phyloP scores from a whole-genome alignment of 1,140 invertebrate genomes.

The Hetaerina americana region DNA sequence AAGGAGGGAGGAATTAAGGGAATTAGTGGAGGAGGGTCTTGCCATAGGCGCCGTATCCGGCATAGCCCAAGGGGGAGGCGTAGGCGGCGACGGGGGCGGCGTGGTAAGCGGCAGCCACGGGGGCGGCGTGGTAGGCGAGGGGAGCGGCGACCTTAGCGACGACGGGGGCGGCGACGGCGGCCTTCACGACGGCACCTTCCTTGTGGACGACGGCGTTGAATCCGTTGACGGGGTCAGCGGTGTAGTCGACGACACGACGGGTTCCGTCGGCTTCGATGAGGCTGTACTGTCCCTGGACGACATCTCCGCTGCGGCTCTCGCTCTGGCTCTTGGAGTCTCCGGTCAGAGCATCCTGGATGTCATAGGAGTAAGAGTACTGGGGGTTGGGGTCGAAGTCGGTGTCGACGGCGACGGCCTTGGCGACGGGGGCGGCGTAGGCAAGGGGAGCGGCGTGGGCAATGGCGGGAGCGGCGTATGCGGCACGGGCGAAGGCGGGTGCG shows the following conservation, averaged over 20 bases:
- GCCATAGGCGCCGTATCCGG: conserved; percentile 16
- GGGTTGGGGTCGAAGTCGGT: conserved; percentile 32
- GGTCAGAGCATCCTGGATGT: conserved; percentile 27
- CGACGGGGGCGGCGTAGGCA: conserved; percentile 7
- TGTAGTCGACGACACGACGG: conserved; percentile 18
- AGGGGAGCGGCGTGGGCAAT: background rate
- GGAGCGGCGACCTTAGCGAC: background rate
- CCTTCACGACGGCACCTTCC: conserved; percentile 23
- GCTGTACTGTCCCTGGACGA: conserved; percentile 50
- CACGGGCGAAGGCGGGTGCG: conserved; percentile 14
- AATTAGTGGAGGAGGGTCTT: conserved; percentile 12
- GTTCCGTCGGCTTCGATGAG: conserved; percentile 44
- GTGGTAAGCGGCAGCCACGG: conserved; percentile 23
- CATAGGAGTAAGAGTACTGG: conserved; percentile 11
- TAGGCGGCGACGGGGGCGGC: conserved; percentile 37
- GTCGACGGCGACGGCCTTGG: conserved; percentile 19
- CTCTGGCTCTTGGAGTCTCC: conserved; percentile 54
- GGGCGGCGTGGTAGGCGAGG: conserved; percentile 3
- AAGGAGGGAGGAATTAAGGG: too few species aligned
- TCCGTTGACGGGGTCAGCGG: conserved; percentile 29
- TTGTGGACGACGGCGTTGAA: conserved; percentile 39
- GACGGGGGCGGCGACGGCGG: conserved; percentile 19
- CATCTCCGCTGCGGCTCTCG: conserved; percentile 51
- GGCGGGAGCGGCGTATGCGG: conserved; percentile 16
- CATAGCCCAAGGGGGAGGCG: conserved; percentile 22